Base-by-base conservation (phyloP, 2,888 invertebrate genomes). In the Ochropleura plecta region DNA sequence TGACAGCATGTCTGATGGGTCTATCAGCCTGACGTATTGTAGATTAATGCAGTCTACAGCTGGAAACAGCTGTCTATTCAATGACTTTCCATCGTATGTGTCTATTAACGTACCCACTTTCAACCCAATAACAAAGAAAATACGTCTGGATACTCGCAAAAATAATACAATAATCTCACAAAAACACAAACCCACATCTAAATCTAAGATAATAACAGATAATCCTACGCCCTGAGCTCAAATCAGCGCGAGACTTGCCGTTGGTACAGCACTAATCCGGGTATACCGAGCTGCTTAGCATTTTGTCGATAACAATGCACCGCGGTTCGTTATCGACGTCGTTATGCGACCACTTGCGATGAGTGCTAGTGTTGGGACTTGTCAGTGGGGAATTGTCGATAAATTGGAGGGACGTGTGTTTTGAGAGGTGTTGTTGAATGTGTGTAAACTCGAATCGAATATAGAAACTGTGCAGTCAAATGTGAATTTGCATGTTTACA, bases 281-380 rank as follows among this genome's bases (percentile, higher is more conserved):
- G 69, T 77, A 84, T 87, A 86, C 81, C 86, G 84, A 79, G 87
- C 87, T 86, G 89, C 86, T 90, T 90, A 91, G 90, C 92, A 91
- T 91, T 86, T 89, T 90, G 89, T 90, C 92, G 92, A 90, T 92
- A 92, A 95, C 95, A 95, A 95, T 94, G 93, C 91, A 85, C 83
- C 86, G 88, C 79, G 89, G 91, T 92, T 95, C 95, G 95, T 95
- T 95, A 95, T 93, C 93, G 93, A 83, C 88, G 84, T 95, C 94
- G 95, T 95, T 95, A 94, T 90, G 92, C 92, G 90, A 92, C 93
- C 94, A 94, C 94, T 95, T 89, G 92, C 92, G 90, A 91, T 90
- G 91, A 93, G 92, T 89, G 89, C 82, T 81, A 83, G 88, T 66
- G 82, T 72, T 78, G 73, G 9, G 48, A 57, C 77, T 66, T 76